Evolutionary conservation across 1,140 invertebrate genomes (phyloP).

Genomic region (Sinonovacula constricta): DNA sequence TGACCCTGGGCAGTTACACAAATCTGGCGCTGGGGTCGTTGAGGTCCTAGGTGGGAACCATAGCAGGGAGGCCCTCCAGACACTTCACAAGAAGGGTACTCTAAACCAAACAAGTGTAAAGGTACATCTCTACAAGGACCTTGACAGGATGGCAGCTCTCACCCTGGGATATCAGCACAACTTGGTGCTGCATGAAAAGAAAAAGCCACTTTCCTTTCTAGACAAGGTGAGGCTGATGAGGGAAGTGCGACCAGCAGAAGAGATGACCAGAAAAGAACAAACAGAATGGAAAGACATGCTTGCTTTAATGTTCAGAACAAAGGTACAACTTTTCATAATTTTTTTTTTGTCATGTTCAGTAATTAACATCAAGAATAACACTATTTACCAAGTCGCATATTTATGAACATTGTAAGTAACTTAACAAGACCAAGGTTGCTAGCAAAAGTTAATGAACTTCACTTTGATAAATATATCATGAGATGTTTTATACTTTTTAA

Average conservation of each 20-base stretch:
- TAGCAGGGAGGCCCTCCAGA: neutral
- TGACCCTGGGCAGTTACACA: neutral
- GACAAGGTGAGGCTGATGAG: slow-evolving; percentile 5
- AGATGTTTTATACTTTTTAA: no score
- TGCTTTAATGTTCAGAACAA: neutral
- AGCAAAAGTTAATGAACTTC: no score
- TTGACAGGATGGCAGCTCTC: neutral
- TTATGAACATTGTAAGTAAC: no score
- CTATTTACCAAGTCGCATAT: no score
- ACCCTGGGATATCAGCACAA: slow-evolving; percentile 6
- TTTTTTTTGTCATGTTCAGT: no score
- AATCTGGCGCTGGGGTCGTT: neutral
- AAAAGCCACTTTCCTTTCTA: neutral
- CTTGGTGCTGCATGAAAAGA: neutral
- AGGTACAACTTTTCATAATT: no score
- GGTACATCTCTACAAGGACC: neutral
- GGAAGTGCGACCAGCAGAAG: neutral
- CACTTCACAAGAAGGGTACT: neutral
- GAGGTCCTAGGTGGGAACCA: neutral
- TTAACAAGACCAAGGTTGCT: no score
- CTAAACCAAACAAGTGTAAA: neutral
- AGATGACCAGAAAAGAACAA: no score
- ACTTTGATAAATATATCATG: no score
- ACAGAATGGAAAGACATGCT: slow-evolving; percentile 2
- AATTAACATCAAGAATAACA: no score